Percentiles rank a stretch among this genome's conserved stretches.
phyloP scores from a whole-genome alignment of 2,797 vertebrate species.

The Naso thynnoides region DNA sequence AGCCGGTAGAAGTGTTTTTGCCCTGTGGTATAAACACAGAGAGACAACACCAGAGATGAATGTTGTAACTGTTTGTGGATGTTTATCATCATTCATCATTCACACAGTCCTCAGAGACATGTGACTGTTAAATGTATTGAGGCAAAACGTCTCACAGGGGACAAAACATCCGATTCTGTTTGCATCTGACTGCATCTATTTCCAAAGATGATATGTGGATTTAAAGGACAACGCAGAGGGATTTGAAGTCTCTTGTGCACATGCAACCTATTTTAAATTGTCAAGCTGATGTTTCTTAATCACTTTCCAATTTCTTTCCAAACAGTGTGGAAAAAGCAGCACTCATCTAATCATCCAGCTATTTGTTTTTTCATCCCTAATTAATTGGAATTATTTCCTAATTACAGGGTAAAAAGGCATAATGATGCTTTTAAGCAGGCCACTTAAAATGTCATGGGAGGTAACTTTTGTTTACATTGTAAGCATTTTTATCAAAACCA shows the following conservation, averaged over 20 bases:
- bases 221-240: background rate
- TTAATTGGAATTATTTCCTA: background rate
- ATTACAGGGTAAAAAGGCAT: background rate
- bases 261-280: background rate
- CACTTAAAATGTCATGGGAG: no score
- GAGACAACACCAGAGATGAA: background rate
- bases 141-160: slow-evolving; percentile 7
- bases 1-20: background rate
- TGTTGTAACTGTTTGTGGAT: slow-evolving; percentile 2
- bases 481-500: background rate
- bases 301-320: background rate
- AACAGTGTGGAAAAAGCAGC: background rate
- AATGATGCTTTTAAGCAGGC: background rate
- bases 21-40: background rate
- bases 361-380: background rate
- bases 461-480: background rate
- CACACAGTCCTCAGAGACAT: slow-evolving; percentile 1
- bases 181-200: background rate
- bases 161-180: background rate
- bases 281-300: background rate
- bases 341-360: background rate
- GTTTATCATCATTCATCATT: slow-evolving; percentile 33
- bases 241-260: background rate
- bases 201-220: background rate
- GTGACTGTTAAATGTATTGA: background rate